phyloP scores from a whole-genome alignment of 2,888 invertebrate species.

The Drosophila picticornis region DNA sequence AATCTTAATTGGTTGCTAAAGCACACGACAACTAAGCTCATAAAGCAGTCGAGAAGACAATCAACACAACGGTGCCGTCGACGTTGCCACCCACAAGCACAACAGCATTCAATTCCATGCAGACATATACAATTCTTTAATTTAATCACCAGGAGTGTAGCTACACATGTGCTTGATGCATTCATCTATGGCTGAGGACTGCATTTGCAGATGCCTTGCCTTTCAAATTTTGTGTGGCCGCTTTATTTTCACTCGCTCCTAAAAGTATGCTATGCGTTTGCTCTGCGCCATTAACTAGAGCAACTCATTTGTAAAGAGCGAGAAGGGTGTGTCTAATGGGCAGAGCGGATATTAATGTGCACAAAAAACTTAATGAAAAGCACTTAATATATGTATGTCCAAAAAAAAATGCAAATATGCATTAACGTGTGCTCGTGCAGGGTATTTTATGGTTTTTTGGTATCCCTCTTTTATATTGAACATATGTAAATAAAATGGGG shows the following conservation, averaged over 20 bases:
- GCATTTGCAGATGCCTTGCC: conserved; percentile 5
- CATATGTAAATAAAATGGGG: not conserved
- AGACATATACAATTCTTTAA: conserved; percentile 8
- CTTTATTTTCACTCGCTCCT: conserved; percentile 37
- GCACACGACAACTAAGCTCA: conserved; percentile 52
- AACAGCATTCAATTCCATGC: not conserved
- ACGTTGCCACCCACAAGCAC: not conserved
- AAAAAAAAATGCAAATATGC: not conserved
- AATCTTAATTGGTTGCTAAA: conserved; percentile 67
- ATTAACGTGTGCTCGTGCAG: not conserved
- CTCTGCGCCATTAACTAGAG: conserved; percentile 13
- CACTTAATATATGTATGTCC: not conserved
- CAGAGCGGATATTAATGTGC: not conserved
- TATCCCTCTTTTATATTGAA: not conserved
- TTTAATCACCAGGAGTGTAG: conserved; percentile 13
- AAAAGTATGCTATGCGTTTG: conserved; percentile 50
- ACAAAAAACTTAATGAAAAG: not conserved
- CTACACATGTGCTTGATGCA: not conserved
- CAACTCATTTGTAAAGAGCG: not conserved
- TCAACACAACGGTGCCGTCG: conserved; percentile 9
- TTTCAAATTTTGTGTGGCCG: not conserved
- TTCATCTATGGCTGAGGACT: not conserved
- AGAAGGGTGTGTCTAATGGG: too few species aligned
- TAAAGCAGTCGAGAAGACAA: conserved; percentile 45
- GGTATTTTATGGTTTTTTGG: not conserved